Percentiles rank a stretch among this genome's conserved stretches.
phyloP scores from a whole-genome alignment of 1,140 invertebrate genomes.

The Drosophila yakuba region DNA sequence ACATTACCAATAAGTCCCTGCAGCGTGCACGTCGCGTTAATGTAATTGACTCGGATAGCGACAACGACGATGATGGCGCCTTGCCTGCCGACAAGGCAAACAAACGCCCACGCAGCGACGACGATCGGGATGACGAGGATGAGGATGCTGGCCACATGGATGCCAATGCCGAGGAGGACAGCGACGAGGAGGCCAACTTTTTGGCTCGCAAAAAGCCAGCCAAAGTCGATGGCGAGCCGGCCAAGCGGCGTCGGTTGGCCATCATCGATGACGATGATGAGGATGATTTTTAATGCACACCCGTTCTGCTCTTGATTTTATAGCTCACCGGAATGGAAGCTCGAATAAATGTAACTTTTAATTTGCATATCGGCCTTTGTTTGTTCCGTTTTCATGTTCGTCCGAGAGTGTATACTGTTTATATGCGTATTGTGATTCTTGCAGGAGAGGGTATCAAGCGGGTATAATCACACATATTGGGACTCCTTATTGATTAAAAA shows the following conservation, averaged over 20 bases:
- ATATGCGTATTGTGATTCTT: not conserved
- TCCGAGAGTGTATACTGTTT: not conserved
- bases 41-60: slow-evolving; percentile 84
- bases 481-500: not conserved
- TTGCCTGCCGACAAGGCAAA: slow-evolving; percentile 65
- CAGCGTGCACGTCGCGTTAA: slow-evolving; percentile 82
- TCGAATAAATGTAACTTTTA: slow-evolving; percentile 59
- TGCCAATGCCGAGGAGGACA: slow-evolving; percentile 32
- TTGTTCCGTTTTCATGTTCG: slow-evolving; percentile 28
- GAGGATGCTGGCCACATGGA: slow-evolving; percentile 17
- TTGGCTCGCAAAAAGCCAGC: slow-evolving; percentile 75
- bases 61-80: slow-evolving; percentile 65
- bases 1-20: slow-evolving; percentile 74
- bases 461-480: not conserved
- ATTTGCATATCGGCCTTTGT: slow-evolving; percentile 34
- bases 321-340: slow-evolving; percentile 32
- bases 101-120: slow-evolving; percentile 77
- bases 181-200: slow-evolving; percentile 77
- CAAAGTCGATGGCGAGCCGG: slow-evolving; percentile 50
- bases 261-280: slow-evolving; percentile 82
- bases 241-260: slow-evolving; percentile 79
- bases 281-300: slow-evolving; percentile 70
- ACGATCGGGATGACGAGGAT: slow-evolving; percentile 41
- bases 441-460: not conserved
- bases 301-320: slow-evolving; percentile 37